Evolutionary conservation across 1,140 invertebrate species (phyloP).

Genomic region (Pachypsylla venusta): DNA sequence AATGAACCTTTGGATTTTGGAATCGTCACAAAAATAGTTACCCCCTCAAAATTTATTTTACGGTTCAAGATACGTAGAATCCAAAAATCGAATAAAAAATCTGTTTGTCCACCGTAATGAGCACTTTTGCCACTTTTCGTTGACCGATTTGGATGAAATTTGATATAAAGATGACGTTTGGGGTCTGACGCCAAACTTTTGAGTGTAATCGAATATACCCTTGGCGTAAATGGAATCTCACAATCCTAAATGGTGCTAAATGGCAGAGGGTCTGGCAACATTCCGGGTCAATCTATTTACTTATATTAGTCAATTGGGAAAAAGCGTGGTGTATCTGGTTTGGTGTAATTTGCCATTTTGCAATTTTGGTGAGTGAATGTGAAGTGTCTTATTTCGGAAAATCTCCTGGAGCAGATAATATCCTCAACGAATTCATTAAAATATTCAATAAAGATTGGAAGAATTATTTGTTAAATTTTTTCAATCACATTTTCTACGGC

Average conservation of each 20-base stretch:
- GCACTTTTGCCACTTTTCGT: too few species aligned
- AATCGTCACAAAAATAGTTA: too few species aligned
- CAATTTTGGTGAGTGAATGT: not conserved
- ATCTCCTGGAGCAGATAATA: slow-evolving; percentile 12
- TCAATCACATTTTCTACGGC: slow-evolving; percentile 14
- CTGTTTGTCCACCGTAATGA: too few species aligned
- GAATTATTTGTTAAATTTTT: slow-evolving; percentile 12
- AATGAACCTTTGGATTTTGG: too few species aligned
- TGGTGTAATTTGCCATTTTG: not conserved
- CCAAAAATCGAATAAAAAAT: too few species aligned
- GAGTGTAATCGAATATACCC: too few species aligned
- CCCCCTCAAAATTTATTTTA: too few species aligned
- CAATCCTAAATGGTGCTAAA: not conserved
- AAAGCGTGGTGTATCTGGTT: not conserved
- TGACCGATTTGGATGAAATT: too few species aligned
- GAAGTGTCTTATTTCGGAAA: slow-evolving; percentile 6
- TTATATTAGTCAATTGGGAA: not conserved
- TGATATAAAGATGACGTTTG: too few species aligned
- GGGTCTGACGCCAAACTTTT: too few species aligned
- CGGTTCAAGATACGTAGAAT: too few species aligned
- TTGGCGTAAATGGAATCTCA: too few species aligned
- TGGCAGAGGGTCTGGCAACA: not conserved
- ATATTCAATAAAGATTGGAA: slow-evolving; percentile 14
- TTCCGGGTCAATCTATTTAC: slow-evolving; percentile 7
- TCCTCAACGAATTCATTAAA: slow-evolving; percentile 15